phyloP scores from a whole-genome alignment of 2,888 invertebrate genomes.

The Dasysyrphus albostriatus region DNA sequence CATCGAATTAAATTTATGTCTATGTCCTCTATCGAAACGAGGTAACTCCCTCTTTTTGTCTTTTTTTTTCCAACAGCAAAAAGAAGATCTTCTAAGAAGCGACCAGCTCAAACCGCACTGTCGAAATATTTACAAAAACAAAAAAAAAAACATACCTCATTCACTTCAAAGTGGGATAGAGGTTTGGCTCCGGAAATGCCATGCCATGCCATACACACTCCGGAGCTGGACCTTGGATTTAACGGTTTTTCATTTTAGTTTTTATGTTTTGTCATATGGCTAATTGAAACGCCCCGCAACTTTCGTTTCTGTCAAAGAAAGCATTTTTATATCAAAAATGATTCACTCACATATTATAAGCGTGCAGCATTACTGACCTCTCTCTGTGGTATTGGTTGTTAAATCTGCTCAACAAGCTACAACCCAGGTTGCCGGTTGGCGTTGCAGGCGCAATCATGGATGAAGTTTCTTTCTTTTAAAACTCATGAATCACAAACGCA shows the following conservation, averaged over 20 bases:
- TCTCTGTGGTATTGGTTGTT: constrained; percentile 12
- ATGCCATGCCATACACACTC: background rate
- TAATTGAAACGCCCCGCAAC: constrained; percentile 59
- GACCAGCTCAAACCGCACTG: constrained; percentile 42
- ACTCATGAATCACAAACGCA: constrained; percentile 66
- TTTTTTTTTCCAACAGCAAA: background rate
- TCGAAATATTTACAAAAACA: constrained; percentile 11
- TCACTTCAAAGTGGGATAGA: background rate
- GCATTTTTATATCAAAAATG: constrained; percentile 41
- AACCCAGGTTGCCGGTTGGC: background rate
- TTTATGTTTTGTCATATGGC: constrained; percentile 23
- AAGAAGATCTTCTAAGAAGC: constrained; percentile 37
- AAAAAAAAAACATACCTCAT: constrained; percentile 21
- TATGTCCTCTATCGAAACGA: constrained; percentile 42
- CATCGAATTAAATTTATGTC: constrained; percentile 72
- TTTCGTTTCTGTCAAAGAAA: constrained; percentile 67
- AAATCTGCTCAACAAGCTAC: constrained; percentile 21
- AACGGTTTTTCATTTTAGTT: constrained; percentile 13
- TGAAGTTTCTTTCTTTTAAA: constrained; percentile 37
- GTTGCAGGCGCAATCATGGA: background rate
- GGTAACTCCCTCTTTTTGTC: constrained; percentile 42
- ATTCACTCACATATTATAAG: constrained; percentile 38
- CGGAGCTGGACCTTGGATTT: constrained; percentile 21
- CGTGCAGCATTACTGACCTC: constrained; percentile 57
- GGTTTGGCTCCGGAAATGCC: constrained; percentile 67